Base-by-base conservation (phyloP, 2,888 invertebrate species). In the Pandemis cinnamomeana region DNA sequence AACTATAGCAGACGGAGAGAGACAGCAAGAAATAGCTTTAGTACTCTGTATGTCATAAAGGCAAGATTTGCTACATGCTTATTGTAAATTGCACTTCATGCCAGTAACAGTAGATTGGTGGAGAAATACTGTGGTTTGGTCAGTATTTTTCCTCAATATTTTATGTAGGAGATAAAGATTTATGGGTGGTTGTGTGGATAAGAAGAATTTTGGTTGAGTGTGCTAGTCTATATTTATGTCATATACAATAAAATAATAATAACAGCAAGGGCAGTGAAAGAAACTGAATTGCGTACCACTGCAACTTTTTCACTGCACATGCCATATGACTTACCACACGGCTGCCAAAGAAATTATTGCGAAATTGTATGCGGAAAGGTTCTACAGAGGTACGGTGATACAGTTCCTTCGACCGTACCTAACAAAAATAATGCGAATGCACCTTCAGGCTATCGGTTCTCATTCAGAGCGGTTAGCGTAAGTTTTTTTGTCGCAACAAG, bases 41-140 rank as follows among this genome's bases (percentile, higher is more conserved):
- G 27, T 27, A 27, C 42, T 42, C 15, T n/a, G 1, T 36, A n/a
- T 36, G 41, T 61, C 53, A 60, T 36, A 42, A 67, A 51, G 7
- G 44, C 60, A 53, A 36, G 55, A 64, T 46, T 58, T 71, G 53
- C 60, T 66, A 51, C 15, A 36, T 36, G 11, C 58, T 36, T 60
- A 48, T 55, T 62, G 27, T 64, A 44, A 68, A 63, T 41, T 41
- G 46, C 27, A 58, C 72, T 72, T 48, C 68, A 72, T 27, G 72
- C 63, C 72, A 58, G 68, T 0, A 7, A 20, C 72, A 68, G 27
- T 36, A 36, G 63, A 11, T 48, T 64, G 0, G 8, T n/a, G 27
- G 62, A 48, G 61, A 67, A 71, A 53, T 71, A 58, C 41, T n/a
- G 68, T 4, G 58, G 2, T 8, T 58, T 58, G 64, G 64, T 64